phyloP scores from a whole-genome alignment of 2,797 vertebrate genomes.

The Bothrops alternatus region DNA sequence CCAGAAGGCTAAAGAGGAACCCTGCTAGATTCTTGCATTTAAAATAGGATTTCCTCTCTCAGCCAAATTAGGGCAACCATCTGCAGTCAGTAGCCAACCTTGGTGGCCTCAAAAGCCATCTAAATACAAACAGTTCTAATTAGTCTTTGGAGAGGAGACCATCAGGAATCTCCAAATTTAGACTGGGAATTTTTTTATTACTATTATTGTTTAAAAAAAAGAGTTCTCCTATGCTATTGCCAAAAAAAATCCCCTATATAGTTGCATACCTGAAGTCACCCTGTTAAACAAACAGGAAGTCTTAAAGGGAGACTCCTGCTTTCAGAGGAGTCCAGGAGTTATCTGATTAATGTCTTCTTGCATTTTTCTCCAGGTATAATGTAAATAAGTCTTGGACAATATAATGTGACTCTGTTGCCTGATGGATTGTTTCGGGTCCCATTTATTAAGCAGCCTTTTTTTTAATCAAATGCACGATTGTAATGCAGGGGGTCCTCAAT shows the following conservation, averaged over 20 bases:
- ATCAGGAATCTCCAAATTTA: background rate
- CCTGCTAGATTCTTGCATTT: background rate
- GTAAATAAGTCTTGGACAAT: background rate
- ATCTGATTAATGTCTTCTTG: background rate
- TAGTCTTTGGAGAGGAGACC: background rate
- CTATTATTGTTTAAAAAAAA: background rate
- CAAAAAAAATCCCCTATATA: background rate
- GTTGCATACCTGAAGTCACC: background rate
- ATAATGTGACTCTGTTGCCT: background rate
- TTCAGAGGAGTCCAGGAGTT: background rate
- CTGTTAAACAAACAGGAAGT: background rate
- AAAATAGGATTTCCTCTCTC: background rate
- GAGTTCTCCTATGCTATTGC: background rate
- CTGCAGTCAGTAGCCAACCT: background rate
- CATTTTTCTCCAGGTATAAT: background rate
- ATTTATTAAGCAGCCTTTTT: background rate
- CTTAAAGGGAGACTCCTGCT: background rate
- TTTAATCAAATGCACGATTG: background rate
- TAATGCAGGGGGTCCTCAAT: background rate
- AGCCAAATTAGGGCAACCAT: background rate
- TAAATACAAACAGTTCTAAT: background rate
- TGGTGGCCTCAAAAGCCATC: background rate
- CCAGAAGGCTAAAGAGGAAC: background rate
- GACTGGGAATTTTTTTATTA: background rate
- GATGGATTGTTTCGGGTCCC: background rate